Evolutionary conservation across 2,888 invertebrate genomes (phyloP), one percentile per base, ranked within the genome.

Genomic region (Carabus problematicus): DNA sequence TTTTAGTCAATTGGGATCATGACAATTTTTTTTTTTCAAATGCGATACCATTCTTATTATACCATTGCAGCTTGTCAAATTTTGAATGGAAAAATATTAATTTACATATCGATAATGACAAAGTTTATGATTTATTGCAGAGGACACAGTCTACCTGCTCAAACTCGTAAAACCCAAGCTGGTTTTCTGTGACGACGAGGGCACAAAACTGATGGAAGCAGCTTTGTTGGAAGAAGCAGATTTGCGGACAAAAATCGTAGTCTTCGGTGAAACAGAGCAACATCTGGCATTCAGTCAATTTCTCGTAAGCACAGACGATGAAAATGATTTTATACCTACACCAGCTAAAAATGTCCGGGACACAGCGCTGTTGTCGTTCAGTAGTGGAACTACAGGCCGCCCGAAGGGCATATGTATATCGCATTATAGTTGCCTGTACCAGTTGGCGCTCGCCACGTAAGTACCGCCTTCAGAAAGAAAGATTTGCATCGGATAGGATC

Each of bases 181-280:
- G 8, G 69, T 79, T 14, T 79, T 80, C 61, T 73, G 79, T 29
- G 74, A 76, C n/a, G 71, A 75, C 6, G 75, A 77, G 58, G 72
- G 73, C n/a, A 41, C 75, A 40, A 68, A 73, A 11, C 64, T 76
- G 18, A 76, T 79, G n/a, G 74, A 76, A 71, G 40, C 70, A 8
- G 73, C 76, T n/a, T 6, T 29, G 3, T 42, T 76, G 7, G 63
- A 75, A 67, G 72, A 73, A 47, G 72, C 75, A 11, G 73, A 72
- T 47, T 12, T 73, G 7, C 62, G 76, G 18, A 42, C 29, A 8
- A 52, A 68, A 19, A 54, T 68, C 19, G 29, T 68, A 2, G 40
- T 16, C 1, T 61, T 29, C 39, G 6, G 6, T 6, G 61, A 55
- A 16, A 40, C 54, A 14, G 19, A 60, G 1, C 56, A 68, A 29